A percentile compares a stretch with the other conserved stretches of the same genome.
These are phyloP conservation scores for Cephus spinipes DNA, from an alignment of 2,888 invertebrate genomes.

Conservation along the genomic window DNA sequence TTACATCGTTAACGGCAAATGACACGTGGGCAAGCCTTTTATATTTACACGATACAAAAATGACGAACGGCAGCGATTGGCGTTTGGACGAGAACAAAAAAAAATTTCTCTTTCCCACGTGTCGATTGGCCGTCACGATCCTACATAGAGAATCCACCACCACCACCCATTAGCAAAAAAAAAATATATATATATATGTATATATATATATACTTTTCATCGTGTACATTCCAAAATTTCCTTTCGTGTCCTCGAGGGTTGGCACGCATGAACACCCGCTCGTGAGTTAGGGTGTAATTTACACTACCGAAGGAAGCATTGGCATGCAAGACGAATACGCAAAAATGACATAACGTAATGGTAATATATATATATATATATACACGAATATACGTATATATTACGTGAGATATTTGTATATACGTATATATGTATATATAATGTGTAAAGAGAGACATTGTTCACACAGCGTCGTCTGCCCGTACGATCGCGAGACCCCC, in stretches of 20 bases:
- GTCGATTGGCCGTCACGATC: neutral
- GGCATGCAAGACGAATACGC: constrained; percentile 66
- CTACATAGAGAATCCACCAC: neutral
- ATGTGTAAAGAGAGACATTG: constrained; percentile 25
- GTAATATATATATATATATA: constrained; percentile 49
- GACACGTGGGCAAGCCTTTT: neutral
- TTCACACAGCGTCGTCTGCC: constrained; percentile 19
- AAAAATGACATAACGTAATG: constrained; percentile 59
- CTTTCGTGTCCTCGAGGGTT: neutral
- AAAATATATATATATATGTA: neutral
- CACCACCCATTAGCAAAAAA: neutral
- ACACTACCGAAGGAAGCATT: constrained; percentile 67
- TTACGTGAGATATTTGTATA: constrained; percentile 33
- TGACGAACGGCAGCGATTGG: neutral
- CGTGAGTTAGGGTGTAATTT: constrained; percentile 21
- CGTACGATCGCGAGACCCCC: neutral
- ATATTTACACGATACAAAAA: neutral
- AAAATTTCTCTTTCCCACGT: neutral
- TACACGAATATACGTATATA: constrained; percentile 29
- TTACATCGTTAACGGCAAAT: neutral
- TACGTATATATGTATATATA: constrained; percentile 26
- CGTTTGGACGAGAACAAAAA: neutral
- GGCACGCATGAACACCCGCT: neutral
- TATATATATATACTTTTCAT: neutral
- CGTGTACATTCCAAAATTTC: neutral